Conservation (phyloP, 2,113 vertebrate genomes). For the Coturnix japonica region DNA sequence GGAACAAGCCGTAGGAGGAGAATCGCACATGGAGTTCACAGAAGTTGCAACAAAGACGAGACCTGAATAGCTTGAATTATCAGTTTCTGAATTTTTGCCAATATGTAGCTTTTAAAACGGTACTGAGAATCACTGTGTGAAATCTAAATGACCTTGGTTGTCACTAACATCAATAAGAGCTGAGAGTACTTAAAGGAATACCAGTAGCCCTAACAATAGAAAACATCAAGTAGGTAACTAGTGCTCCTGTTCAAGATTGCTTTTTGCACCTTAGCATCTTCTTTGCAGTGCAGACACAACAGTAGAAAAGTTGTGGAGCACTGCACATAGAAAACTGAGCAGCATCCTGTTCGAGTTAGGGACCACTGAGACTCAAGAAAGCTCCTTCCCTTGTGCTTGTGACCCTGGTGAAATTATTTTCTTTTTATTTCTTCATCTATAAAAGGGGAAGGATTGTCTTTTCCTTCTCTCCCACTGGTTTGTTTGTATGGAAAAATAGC, state of each 20-base stretch:
- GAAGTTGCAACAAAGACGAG: background rate
- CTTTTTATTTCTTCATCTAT: conserved; percentile 36
- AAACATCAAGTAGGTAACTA: background rate
- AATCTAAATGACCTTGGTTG: conserved; percentile 7
- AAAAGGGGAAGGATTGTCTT: conserved; percentile 32
- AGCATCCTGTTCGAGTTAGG: conserved; percentile 17
- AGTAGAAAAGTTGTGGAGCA: conserved; percentile 17
- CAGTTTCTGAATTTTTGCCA: conserved; percentile 19
- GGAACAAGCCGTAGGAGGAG: background rate
- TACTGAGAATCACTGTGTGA: conserved; percentile 18
- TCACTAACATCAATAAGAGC: background rate
- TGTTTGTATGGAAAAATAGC: conserved; percentile 43
- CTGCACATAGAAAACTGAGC: background rate
- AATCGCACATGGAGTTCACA: background rate
- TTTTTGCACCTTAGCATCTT: conserved; percentile 50
- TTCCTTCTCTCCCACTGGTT: conserved; percentile 25
- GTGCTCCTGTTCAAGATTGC: background rate
- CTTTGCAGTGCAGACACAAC: background rate
- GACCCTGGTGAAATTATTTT: conserved; percentile 20
- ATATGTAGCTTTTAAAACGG: background rate
- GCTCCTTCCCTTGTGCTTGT: background rate
- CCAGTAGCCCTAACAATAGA: conserved; percentile 9
- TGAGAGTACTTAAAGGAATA: background rate
- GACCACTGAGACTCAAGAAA: conserved; percentile 42
- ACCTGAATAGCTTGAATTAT: conserved; percentile 60